Evolutionary conservation across 2,888 invertebrate genomes (phyloP).

Genomic region (Aphidoletes aphidimyza): DNA sequence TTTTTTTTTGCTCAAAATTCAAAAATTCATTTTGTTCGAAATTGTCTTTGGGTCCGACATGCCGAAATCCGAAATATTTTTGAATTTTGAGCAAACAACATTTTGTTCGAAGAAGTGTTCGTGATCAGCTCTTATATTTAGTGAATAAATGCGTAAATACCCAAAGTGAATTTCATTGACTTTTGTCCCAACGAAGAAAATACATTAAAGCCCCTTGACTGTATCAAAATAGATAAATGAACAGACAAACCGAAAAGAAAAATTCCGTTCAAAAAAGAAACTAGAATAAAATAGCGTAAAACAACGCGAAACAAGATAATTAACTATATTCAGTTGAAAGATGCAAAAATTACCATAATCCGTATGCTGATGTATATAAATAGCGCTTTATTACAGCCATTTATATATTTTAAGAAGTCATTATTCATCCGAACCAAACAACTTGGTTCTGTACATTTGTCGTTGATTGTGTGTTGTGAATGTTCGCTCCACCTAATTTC

Average conservation of each 20-base stretch:
- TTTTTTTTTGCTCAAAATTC: too few relatives aligned
- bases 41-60: too few relatives aligned
- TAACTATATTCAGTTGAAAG: constrained; percentile 25
- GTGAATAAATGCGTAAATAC: too few relatives aligned
- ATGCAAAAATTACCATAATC: constrained; percentile 49
- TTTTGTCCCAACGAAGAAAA: too few relatives aligned
- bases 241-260: neutral
- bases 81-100: too few relatives aligned
- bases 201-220: too few relatives aligned
- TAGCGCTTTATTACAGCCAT: neutral
- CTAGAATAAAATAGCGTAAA: neutral
- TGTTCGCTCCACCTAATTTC: too few relatives aligned
- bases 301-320: constrained; percentile 42
- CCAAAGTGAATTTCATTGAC: too few relatives aligned
- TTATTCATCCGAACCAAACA: neutral
- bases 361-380: constrained; percentile 24
- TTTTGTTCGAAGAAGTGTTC: too few relatives aligned
- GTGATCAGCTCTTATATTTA: too few relatives aligned
- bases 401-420: constrained; percentile 37
- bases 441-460: neutral
- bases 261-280: neutral
- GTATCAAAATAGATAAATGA: constrained; percentile 37
- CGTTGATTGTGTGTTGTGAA: neutral
- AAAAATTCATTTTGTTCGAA: too few relatives aligned
- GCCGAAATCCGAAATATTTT: too few relatives aligned